Evolutionary conservation across 64 coral and sea anemone genomes (phyloP), one percentile per base, ranked within the genome.

Genomic region (Astreopora myriophthalma): DNA sequence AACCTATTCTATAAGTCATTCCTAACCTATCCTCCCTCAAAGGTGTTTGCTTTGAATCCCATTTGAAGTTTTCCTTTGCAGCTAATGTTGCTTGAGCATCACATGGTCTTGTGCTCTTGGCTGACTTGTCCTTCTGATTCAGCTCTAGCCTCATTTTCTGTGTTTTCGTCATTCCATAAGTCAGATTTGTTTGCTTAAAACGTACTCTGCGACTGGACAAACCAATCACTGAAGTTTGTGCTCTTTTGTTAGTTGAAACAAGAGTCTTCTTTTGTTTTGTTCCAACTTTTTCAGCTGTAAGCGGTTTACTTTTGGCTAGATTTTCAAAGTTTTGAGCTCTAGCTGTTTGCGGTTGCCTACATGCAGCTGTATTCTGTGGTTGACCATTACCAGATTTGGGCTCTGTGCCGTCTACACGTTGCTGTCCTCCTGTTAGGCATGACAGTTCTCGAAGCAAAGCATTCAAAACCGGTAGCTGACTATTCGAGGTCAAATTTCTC

Each of bases 81-180:
- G 40, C 19, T 70, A 67, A 71, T 70, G 39, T 27, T 37, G 67
- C 38, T 26, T 57, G 79, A 17, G 29, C 31, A 26, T 80, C 72
- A 28, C 48, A 75, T 16, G 30, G 13, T 64, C 69, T 94, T 6
- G 65, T 76, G 6, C 66, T 60, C 39, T 66, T 55, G 20, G 69
- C 48, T 75, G 39, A 30, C 16, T 60, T 85, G 63, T 62, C 51
- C 48, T 77, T 89, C 36, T 86, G 86, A 20, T 93, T 93, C 79
- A 93, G 69, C 71, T 90, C 80, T 2, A 96, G 80, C 60, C 95
- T 93, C 95, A 96, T 90, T 3, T 67, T 64, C 32, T 96, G 95
- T 66, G 95, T 96, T 69, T 85, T 96, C 3, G 95, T 96, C 90
- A 85, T 96, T 90, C 92, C 92, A 24, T 93, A 96, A 14, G 91